These are phyloP conservation scores for Corapipo altera DNA, from an alignment of 2,113 vertebrate species.

Conservation along the genomic window DNA sequence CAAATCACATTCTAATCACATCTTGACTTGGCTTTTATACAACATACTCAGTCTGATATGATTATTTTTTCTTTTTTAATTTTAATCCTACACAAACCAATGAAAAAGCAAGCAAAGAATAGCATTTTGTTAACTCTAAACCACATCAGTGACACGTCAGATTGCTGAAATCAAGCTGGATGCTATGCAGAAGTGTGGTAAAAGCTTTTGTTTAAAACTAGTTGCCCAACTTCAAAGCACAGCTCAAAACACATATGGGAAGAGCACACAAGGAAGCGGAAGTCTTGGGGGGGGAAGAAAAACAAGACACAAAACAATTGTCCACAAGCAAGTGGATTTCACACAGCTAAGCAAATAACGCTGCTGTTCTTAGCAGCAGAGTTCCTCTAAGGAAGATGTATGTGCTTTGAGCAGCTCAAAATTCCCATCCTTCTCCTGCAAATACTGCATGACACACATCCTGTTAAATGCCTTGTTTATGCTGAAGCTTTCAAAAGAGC, in stretches of 20 bases:
- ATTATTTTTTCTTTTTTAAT: not conserved
- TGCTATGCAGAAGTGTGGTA: not conserved
- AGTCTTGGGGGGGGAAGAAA: not conserved
- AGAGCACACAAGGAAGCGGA: not conserved
- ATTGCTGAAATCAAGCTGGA: constrained; percentile 7
- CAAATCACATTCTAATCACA: not conserved
- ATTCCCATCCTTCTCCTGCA: not conserved
- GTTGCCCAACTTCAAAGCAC: constrained; percentile 16
- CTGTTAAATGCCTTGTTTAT: not conserved
- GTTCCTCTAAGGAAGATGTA: not conserved
- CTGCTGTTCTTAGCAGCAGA: not conserved
- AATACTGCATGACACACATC: not conserved
- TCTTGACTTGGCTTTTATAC: not conserved
- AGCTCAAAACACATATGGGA: constrained; percentile 8
- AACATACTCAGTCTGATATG: not conserved
- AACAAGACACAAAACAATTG: not conserved
- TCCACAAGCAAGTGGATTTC: not conserved
- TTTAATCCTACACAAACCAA: not conserved
- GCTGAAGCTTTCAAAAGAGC: not conserved
- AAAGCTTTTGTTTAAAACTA: constrained; percentile 26
- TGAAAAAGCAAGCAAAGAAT: not conserved
- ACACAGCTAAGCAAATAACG: not conserved
- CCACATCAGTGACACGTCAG: constrained; percentile 1
- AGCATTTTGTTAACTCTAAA: constrained; percentile 1
- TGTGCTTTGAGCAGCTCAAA: not conserved